These are phyloP conservation scores for Prenolepis imparis DNA, from an alignment of 2,888 invertebrate species.

Conservation along the genomic window DNA sequence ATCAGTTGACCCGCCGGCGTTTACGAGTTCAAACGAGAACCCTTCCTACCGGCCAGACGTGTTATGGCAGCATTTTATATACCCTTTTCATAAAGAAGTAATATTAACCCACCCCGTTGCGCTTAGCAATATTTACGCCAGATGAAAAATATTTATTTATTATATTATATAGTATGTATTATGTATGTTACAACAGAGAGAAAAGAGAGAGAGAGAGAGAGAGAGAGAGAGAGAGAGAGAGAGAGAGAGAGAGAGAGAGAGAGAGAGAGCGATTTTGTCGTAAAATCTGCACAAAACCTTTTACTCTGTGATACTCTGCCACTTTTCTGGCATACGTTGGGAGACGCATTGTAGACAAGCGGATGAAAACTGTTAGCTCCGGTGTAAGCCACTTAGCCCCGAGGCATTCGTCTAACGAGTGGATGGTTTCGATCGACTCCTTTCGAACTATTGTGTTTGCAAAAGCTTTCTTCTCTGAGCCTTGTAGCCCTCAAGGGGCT, in stretches of 20 bases:
- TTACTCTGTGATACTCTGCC: neutral
- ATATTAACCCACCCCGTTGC: neutral
- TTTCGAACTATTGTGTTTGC: slow-evolving; percentile 50
- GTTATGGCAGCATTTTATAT: neutral
- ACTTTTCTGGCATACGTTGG: neutral
- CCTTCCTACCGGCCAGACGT: neutral
- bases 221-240: too few relatives aligned
- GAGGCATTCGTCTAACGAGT: slow-evolving; percentile 72
- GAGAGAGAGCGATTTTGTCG: neutral
- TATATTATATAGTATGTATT: slow-evolving; percentile 7
- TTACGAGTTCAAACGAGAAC: slow-evolving; percentile 35
- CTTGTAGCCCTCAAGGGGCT: slow-evolving; percentile 59
- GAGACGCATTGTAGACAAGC: slow-evolving; percentile 12
- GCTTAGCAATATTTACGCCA: neutral
- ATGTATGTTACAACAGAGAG: neutral
- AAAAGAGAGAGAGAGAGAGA: too few relatives aligned
- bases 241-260: too few relatives aligned
- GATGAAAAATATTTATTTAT: slow-evolving; percentile 1
- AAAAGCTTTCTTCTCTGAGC: slow-evolving; percentile 39
- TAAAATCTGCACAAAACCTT: neutral
- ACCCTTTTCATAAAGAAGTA: neutral
- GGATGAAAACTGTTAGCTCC: slow-evolving; percentile 56
- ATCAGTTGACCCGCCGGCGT: slow-evolving; percentile 1
- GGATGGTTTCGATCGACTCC: slow-evolving; percentile 56
- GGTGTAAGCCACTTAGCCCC: slow-evolving; percentile 59